phyloP scores from a whole-genome alignment of 2,113 vertebrate genomes.

The Aldabrachelys gigantea region DNA sequence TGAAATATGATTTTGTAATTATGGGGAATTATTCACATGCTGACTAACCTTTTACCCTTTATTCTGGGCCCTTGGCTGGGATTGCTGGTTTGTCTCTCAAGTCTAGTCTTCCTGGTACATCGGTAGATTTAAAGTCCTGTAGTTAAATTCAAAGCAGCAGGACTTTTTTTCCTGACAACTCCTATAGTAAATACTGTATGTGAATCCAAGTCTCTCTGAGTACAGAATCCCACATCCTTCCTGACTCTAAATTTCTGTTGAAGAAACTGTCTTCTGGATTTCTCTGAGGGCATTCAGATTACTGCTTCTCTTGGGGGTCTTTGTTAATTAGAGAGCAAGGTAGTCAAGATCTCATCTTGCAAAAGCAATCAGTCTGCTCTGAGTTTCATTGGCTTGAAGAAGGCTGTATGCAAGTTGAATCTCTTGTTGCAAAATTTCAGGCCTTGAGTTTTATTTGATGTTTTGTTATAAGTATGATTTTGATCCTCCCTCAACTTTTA shows the following conservation, averaged over 20 bases:
- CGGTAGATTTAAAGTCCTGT: not conserved
- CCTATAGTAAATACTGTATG: not conserved
- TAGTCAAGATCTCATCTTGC: not conserved
- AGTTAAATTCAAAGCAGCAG: not conserved
- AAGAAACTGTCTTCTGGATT: not conserved
- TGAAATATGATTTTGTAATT: not conserved
- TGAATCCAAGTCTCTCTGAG: fast-evolving
- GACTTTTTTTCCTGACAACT: not conserved
- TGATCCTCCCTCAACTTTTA: not conserved
- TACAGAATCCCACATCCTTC: not conserved
- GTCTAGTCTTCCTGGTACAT: not conserved
- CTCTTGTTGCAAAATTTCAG: not conserved
- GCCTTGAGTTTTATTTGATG: not conserved
- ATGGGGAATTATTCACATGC: not conserved
- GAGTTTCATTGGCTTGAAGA: not conserved
- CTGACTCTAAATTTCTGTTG: not conserved
- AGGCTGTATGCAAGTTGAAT: not conserved
- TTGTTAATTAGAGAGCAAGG: not conserved
- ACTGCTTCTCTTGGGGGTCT: not conserved
- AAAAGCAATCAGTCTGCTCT: not conserved
- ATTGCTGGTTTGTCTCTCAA: not conserved
- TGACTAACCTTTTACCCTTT: not conserved
- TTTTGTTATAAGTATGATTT: not conserved
- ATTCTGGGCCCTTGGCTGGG: not conserved
- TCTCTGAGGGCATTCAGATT: not conserved